Evolutionary conservation across 2,888 invertebrate genomes (phyloP).

Genomic region (Phlogophora meticulosa): DNA sequence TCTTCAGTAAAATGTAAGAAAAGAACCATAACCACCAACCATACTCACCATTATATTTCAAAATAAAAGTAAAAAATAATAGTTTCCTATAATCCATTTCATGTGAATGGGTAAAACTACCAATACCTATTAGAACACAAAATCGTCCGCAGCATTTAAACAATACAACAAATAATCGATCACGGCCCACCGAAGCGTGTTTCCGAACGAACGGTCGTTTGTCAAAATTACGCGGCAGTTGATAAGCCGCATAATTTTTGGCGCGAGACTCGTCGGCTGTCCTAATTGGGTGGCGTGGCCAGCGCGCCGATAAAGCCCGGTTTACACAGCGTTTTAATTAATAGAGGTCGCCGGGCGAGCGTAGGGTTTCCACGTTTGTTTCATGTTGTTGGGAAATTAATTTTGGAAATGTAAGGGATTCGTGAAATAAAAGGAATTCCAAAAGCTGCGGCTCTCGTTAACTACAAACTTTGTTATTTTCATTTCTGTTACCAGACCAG

Average conservation of each 20-base stretch:
- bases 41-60: background rate
- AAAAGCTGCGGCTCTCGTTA: too few relatives aligned
- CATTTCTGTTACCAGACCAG: too few relatives aligned
- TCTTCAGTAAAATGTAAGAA: background rate
- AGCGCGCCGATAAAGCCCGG: conserved; percentile 87
- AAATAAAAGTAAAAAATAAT: too few relatives aligned
- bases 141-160: conserved; percentile 61
- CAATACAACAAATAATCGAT: conserved; percentile 79
- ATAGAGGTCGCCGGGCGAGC: conserved; percentile 85
- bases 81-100: conserved; percentile 19
- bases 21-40: background rate
- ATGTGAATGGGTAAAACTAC: too few relatives aligned
- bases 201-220: conserved; percentile 83
- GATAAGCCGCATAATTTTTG: conserved; percentile 90
- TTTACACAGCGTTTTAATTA: conserved; percentile 90
- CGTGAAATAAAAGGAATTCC: background rate
- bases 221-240: conserved; percentile 88
- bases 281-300: conserved; percentile 87
- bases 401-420: background rate
- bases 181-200: conserved; percentile 78
- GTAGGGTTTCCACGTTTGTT: conserved; percentile 71
- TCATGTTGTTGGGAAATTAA: conserved; percentile 11
- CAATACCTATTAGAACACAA: conserved; percentile 44
- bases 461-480: too few relatives aligned
- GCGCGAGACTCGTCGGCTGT: conserved; percentile 80